These are phyloP conservation scores for Lates japonicus DNA, from an alignment of 2,797 vertebrate genomes.

Conservation along the genomic window DNA sequence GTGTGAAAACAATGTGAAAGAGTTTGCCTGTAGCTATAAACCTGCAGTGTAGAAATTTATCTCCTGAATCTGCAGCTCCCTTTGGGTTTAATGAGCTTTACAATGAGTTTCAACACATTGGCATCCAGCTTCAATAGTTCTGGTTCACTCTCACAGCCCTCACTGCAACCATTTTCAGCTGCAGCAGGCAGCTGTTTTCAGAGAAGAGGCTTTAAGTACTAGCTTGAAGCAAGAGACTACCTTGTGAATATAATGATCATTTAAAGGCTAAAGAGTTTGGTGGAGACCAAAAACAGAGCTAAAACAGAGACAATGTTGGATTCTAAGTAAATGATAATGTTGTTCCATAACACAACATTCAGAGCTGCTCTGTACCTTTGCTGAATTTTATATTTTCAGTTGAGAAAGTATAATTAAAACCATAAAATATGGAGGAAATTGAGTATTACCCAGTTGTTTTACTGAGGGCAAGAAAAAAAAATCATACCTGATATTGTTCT, in stretches of 20 bases:
- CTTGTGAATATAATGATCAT: neutral
- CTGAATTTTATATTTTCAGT: neutral
- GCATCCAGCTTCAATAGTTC: neutral
- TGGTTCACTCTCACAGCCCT: neutral
- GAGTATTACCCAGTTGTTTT: neutral
- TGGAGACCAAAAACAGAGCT: neutral
- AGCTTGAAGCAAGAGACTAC: neutral
- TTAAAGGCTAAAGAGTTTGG: neutral
- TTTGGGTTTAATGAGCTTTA: neutral
- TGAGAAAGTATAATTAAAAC: neutral
- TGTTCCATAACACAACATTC: neutral
- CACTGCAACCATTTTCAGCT: neutral
- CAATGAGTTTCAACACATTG: neutral
- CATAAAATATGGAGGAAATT: neutral
- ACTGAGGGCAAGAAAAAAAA: neutral
- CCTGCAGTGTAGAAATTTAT: neutral
- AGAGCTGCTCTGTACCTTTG: neutral
- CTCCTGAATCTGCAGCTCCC: neutral
- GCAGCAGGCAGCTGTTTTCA: neutral
- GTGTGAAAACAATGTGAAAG: neutral
- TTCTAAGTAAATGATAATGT: neutral
- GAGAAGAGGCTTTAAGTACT: neutral
- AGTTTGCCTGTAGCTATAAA: neutral
- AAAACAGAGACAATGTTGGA: neutral
- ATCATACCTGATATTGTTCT: slow-evolving; percentile 96